Base-by-base conservation (phyloP, 1,140 invertebrate species). In the Drosophila cardini region DNA sequence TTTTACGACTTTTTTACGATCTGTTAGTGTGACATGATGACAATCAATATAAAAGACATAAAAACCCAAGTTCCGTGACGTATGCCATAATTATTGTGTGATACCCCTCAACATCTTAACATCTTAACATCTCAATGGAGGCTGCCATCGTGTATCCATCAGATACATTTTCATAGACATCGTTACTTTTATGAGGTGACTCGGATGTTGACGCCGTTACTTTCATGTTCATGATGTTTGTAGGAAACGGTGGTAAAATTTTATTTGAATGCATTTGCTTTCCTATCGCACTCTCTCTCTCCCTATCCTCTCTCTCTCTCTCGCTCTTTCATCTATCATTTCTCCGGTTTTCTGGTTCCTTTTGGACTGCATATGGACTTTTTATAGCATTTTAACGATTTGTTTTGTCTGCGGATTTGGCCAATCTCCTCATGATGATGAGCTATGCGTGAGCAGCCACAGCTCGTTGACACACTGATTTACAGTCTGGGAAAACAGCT, bases 1-100 rank as follows among this genome's bases (percentile, higher is more conserved):
- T 71, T 90, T 91, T 84, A 91, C 90, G 90, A 91, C 80, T 75
- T 90, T 91, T 91, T 91, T 91, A 91, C 90, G 89, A 90, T 91
- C 86, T 89, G 83, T 83, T 79, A 78, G 83, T 91, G 74, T 90
- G 83, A 85, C 90, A 90, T 71, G 84, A 86, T 80, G 87, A 90
- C 83, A 90, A 90, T 78, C 87, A 87, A 90, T 90, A 90, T 87
- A 90, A 90, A 87, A 84, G 77, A 76, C 84, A 90, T 90, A 83
- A 89, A 26, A 89, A 89, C 46, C 72, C 69, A 86, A 86, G 85
- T 90, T 91, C 76, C 90, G 83, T 91, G 90, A 91, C 80, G 86
- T 90, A 89, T 91, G 81, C 81, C 76, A 83, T 89, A 89, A 91
- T 89, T 91, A 91, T 90, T 90, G 80, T 75, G 69, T 77, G 80